Conservation (phyloP, 2,113 vertebrate genomes). For the Cricetomys ansorgei region DNA sequence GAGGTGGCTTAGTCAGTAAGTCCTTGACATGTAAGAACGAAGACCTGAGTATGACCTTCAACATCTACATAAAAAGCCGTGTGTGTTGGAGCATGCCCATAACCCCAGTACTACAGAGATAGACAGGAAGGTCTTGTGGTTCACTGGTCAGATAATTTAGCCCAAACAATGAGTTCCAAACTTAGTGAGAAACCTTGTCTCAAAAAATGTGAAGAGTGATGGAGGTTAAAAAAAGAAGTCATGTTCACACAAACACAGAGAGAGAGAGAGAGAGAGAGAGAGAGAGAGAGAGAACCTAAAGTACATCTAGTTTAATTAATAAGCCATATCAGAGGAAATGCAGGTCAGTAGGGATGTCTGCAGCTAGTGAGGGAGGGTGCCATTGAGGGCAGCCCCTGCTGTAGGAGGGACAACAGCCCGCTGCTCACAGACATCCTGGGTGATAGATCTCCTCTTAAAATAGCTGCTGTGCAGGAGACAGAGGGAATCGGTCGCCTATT, state of each 20-base stretch:
- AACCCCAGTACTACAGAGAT: neutral
- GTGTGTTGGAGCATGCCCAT: neutral
- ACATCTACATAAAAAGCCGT: neutral
- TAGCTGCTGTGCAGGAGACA: constrained; percentile 56
- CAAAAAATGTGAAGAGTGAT: neutral
- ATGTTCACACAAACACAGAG: neutral
- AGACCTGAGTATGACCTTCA: neutral
- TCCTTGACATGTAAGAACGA: neutral
- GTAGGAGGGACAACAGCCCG: constrained; percentile 18
- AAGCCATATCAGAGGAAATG: neutral
- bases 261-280: neutral
- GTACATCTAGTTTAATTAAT: constrained; percentile 45
- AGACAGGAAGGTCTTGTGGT: neutral
- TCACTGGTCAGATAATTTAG: neutral
- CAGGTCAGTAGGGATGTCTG: constrained; percentile 63
- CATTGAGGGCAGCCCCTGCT: neutral
- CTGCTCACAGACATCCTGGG: neutral
- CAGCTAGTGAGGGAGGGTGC: neutral
- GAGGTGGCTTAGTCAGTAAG: neutral
- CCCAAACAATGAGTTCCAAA: too few relatives aligned
- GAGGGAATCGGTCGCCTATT: constrained; percentile 58
- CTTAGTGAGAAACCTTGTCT: neutral
- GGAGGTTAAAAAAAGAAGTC: neutral
- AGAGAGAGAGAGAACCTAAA: neutral
- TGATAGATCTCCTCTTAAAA: constrained; percentile 75